Percentiles rank a stretch among this genome's conserved stretches.
Conservation (phyloP, 2,113 vertebrate genomes). For the Saguinus midas region DNA sequence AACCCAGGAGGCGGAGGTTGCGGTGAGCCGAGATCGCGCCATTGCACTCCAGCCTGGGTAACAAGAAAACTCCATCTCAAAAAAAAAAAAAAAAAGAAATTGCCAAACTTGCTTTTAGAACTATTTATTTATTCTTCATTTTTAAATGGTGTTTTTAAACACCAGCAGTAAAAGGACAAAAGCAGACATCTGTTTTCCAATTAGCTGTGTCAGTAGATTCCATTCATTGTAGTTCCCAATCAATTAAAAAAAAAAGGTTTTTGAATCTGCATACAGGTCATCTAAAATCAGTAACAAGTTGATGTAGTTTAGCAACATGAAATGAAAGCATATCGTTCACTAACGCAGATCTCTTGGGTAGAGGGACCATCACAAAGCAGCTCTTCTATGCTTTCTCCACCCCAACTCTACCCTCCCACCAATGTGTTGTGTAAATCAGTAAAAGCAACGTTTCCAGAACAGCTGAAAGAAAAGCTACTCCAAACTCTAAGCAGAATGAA, state of each 20-base stretch:
- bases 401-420: background rate
- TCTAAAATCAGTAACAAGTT: constrained; percentile 52
- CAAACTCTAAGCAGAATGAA: background rate
- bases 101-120: constrained; percentile 55
- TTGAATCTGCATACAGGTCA: constrained; percentile 56
- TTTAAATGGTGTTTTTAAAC: background rate
- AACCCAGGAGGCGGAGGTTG: no score
- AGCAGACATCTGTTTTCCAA: constrained; percentile 45
- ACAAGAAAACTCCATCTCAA: no score
- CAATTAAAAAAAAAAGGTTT: background rate
- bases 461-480: constrained; percentile 18
- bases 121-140: constrained; percentile 58
- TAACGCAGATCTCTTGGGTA: background rate
- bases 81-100: no score
- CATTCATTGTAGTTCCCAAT: constrained; percentile 30
- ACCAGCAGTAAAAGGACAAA: constrained; percentile 52
- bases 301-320: constrained; percentile 49
- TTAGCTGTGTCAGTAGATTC: constrained; percentile 21
- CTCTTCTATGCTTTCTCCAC: background rate
- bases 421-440: background rate
- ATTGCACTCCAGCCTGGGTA: no score
- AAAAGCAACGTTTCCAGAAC: constrained; percentile 59
- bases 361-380: background rate
- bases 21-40: no score
- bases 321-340: constrained; percentile 9